Conservation (phyloP, 2,113 vertebrate genomes). For the Gallinago jamesoni region DNA sequence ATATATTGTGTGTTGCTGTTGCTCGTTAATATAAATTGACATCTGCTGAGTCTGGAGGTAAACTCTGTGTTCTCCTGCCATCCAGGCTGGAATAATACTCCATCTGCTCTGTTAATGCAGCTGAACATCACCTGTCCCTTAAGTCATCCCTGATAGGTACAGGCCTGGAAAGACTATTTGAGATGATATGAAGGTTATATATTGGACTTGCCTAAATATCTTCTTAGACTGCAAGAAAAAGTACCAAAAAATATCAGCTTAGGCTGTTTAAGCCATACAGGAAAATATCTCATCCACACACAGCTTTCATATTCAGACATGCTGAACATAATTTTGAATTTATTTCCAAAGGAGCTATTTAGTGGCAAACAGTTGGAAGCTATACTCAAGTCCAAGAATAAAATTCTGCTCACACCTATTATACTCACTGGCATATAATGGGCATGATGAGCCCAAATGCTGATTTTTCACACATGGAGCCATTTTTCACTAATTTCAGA, state of each 20-base stretch:
- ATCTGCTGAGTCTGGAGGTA: slow-evolving; percentile 61
- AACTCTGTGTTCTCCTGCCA: slow-evolving; percentile 18
- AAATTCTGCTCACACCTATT: background rate
- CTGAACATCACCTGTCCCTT: slow-evolving; percentile 39
- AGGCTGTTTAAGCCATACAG: background rate
- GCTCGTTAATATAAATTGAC: slow-evolving; percentile 69
- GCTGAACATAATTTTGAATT: slow-evolving; percentile 2
- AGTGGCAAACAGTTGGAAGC: slow-evolving; percentile 17
- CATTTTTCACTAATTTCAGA: background rate
- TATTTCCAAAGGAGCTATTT: slow-evolving; percentile 36
- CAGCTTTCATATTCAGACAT: background rate
- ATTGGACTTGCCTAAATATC: background rate
- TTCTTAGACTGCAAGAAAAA: background rate
- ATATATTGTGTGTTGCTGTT: slow-evolving; percentile 15
- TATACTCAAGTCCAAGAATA: background rate
- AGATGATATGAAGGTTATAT: background rate
- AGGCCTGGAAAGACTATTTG: background rate
- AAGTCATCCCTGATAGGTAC: slow-evolving; percentile 8
- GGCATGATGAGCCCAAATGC: background rate
- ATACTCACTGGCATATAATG: rapidly evolving
- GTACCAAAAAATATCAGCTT: background rate
- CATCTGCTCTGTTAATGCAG: slow-evolving; percentile 29
- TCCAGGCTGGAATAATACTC: slow-evolving; percentile 3
- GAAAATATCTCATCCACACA: background rate
- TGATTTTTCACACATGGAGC: background rate